Base-by-base conservation (phyloP, 53 echinoderm and acorn worm genomes). In the Hippasteria phrygiana region DNA sequence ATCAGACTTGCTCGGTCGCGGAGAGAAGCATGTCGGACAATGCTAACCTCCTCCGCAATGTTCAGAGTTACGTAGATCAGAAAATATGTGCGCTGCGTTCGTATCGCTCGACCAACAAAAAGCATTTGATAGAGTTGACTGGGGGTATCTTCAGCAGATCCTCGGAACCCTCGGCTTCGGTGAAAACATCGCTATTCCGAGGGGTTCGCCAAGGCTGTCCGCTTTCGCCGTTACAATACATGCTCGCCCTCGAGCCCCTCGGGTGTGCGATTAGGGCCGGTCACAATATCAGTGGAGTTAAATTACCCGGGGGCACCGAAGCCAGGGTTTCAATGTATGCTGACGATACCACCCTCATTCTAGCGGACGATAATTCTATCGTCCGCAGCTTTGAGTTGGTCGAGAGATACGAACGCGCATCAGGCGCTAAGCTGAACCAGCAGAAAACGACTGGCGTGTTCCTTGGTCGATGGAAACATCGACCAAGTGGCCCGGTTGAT, bases 131-230 rank as follows among this genome's bases (percentile, higher is more conserved):
- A 76, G 93, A 64, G 93, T 93, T 18, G 62, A 90, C 12, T 90
- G 90, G 76, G 37, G 87, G 73, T 72, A 93, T 93, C 1, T 1
- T 20, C 5, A 80, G 93, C 46, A 37, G 33, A 13, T n/a, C n/a
- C n/a, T n/a, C n/a, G n/a, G n/a, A n/a, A n/a, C n/a, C n/a, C n/a
- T n/a, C n/a, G n/a, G 5, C 78, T 18, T 90, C 87, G 1, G 87
- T 90, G 4, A 22, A 29, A 1, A 87, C 90, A 47, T 34, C 40
- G 0, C 77, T 90, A 9, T 9, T 48, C 41, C 56, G 93, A 6
- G 93, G 90, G 28, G 90, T 93, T 0, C 41, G 93, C n/a, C 87
- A 93, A 59, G 93, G 90, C 24, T 93, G 93, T 56, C 90, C 90
- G n/a, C 34, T 90, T 20, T 80, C 80, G 43, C 90, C 90, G 22